Evolutionary conservation across 2,113 vertebrate species (phyloP).

Genomic region (Gasterosteus nipponicus): DNA sequence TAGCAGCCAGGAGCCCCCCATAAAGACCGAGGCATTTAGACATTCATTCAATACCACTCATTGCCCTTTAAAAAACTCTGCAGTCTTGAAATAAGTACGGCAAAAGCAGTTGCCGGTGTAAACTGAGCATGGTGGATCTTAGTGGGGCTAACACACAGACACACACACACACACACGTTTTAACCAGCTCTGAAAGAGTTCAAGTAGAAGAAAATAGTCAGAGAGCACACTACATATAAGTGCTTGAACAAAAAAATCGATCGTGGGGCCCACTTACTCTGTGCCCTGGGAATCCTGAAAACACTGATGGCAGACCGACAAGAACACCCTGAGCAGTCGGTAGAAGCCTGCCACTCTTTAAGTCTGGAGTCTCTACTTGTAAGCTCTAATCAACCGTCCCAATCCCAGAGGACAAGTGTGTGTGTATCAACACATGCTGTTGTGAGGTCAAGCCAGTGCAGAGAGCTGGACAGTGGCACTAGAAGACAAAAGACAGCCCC

Average conservation of each 20-base stretch:
- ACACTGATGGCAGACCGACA: neutral
- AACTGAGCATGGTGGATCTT: neutral
- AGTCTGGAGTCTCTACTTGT: neutral
- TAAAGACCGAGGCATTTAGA: neutral
- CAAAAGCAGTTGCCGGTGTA: neutral
- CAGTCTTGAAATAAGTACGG: too few species aligned
- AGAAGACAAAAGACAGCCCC: constrained; percentile 7
- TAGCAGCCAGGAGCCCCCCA: neutral
- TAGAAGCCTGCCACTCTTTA: constrained; percentile 12
- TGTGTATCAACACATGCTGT: neutral
- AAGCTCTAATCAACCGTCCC: neutral
- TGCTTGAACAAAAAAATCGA: neutral
- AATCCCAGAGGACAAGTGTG: neutral
- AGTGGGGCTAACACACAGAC: neutral
- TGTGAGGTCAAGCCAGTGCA: neutral
- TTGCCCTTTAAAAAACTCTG: neutral
- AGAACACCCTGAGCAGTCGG: neutral
- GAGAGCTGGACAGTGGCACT: neutral
- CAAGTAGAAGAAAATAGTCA: neutral
- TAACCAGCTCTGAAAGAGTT: neutral
- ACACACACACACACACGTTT: neutral
- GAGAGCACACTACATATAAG: neutral
- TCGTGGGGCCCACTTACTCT: neutral
- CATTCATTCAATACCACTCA: neutral
- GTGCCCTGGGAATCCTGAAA: constrained; percentile 26